Evolutionary conservation across 2,888 invertebrate species (phyloP).

Genomic region (Frankliniella fusca): DNA sequence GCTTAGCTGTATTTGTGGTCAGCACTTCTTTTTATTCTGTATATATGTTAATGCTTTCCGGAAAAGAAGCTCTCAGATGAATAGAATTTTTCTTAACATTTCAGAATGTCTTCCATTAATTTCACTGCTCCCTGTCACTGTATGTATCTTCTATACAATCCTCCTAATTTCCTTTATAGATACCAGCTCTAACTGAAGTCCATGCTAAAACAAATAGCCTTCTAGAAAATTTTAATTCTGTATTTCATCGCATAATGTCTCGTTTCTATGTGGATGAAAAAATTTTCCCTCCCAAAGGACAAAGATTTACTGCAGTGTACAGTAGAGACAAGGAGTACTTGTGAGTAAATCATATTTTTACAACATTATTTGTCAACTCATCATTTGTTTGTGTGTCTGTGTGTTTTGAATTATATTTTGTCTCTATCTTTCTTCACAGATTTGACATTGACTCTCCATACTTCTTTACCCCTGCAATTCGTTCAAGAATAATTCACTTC

Average conservation of each 20-base stretch:
- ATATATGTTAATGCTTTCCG: too few relatives aligned
- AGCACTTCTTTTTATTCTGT: too few relatives aligned
- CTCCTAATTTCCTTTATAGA: constrained; percentile 47
- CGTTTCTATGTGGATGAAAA: constrained; percentile 63
- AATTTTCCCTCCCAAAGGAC: constrained; percentile 70
- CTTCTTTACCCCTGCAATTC: constrained; percentile 81
- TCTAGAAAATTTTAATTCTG: constrained; percentile 54
- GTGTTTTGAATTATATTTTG: constrained; percentile 30
- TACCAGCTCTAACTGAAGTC: constrained; percentile 59
- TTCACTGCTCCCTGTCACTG: too few relatives aligned
- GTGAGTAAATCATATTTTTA: constrained; percentile 54
- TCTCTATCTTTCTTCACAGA: constrained; percentile 10
- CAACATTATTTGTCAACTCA: constrained; percentile 32
- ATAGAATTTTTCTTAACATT: too few relatives aligned
- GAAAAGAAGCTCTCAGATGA: too few relatives aligned
- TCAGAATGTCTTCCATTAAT: too few relatives aligned
- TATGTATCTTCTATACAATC: too few relatives aligned
- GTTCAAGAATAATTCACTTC: constrained; percentile 86
- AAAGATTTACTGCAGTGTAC: constrained; percentile 82
- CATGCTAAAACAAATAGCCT: constrained; percentile 59
- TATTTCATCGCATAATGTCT: constrained; percentile 56
- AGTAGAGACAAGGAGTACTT: constrained; percentile 88
- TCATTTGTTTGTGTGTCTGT: too few relatives aligned
- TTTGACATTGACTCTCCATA: constrained; percentile 76
- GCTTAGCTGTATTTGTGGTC: too few relatives aligned